phyloP scores from a whole-genome alignment of 2,113 vertebrate genomes.

The Crotalus viridis region DNA sequence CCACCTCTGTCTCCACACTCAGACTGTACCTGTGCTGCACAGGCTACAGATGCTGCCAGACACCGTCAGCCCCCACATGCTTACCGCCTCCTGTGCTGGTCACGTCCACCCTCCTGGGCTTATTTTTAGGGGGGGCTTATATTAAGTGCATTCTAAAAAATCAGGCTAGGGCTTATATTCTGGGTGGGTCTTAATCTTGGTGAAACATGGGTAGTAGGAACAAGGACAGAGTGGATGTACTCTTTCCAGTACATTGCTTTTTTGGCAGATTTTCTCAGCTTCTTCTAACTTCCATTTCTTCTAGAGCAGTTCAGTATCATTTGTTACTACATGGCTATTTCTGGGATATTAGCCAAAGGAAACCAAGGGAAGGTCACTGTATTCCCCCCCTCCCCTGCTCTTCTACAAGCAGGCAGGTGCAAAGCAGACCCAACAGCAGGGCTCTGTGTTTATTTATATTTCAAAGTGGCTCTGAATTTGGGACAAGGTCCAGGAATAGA shows the following conservation, averaged over 20 bases:
- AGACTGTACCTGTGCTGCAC: no score
- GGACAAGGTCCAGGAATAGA: neutral
- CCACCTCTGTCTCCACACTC: no score
- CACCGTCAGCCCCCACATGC: no score
- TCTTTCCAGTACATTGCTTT: neutral
- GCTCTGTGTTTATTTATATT: neutral
- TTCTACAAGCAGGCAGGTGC: neutral
- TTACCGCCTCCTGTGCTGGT: no score
- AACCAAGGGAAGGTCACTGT: neutral
- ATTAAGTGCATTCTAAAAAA: no score
- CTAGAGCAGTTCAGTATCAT: neutral
- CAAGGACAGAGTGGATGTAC: neutral
- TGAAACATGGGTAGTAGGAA: neutral
- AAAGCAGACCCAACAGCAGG: neutral
- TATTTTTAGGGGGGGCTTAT: no score
- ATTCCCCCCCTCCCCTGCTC: neutral
- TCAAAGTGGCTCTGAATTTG: neutral
- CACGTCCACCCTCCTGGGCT: no score
- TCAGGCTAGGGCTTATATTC: no score
- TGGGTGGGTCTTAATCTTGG: no score
- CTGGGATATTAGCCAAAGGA: neutral
- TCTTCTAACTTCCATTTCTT: neutral
- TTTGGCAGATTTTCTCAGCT: neutral
- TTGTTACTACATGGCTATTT: neutral
- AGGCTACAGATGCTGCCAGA: no score